Evolutionary conservation across 2,113 vertebrate species (phyloP).

Genomic region (Hydrochoerus hydrochaeris): DNA sequence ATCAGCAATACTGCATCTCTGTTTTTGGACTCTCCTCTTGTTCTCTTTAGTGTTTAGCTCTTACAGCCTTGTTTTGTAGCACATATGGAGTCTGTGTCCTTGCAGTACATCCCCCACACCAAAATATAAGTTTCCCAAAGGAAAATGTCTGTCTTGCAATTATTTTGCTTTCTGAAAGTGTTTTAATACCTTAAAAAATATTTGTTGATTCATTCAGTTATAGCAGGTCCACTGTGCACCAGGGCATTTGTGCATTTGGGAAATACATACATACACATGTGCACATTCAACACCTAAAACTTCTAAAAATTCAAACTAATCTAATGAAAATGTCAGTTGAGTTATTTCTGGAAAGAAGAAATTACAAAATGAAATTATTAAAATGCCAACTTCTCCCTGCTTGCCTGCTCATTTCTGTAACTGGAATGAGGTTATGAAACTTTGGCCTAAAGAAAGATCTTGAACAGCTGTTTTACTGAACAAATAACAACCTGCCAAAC

Average conservation of each 20-base stretch:
- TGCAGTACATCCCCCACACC: neutral
- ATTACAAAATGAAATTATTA: neutral
- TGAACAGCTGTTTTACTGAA: constrained; percentile 61
- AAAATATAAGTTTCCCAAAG: neutral
- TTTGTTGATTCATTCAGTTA: neutral
- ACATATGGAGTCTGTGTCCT: neutral
- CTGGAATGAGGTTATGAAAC: constrained; percentile 6
- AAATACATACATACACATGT: neutral
- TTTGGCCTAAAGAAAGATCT: constrained; percentile 40
- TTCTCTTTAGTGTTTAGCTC: neutral
- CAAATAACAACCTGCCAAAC: constrained; percentile 44
- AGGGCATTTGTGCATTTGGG: neutral
- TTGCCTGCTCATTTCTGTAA: constrained; percentile 35
- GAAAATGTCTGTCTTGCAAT: neutral
- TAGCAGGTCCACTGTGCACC: neutral
- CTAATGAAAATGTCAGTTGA: constrained; percentile 26
- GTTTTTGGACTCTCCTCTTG: neutral
- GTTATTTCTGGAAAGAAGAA: constrained; percentile 30
- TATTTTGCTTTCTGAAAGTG: neutral
- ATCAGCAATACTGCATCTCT: neutral
- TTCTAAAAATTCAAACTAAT: neutral
- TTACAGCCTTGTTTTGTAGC: neutral
- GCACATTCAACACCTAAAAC: neutral
- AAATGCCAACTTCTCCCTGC: neutral
- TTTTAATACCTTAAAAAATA: neutral